Conservation (phyloP, 2,113 vertebrate genomes). For the Pavo muticus region DNA sequence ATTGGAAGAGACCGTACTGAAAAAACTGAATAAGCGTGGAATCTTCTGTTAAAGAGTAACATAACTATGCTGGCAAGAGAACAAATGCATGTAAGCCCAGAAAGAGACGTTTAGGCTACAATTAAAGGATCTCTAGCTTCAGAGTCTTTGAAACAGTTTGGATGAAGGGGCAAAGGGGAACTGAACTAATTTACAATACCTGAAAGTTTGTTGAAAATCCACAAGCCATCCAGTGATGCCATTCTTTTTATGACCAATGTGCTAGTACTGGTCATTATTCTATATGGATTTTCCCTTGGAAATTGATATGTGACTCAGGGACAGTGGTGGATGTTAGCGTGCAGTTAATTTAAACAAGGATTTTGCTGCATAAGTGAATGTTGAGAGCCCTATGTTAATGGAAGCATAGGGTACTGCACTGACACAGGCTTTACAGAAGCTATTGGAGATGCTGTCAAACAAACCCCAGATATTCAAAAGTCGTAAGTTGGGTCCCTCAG, state of each 20-base stretch:
- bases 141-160: not conserved
- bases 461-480: not conserved
- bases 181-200: not conserved
- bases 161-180: not conserved
- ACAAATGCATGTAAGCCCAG: not conserved
- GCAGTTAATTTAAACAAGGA: not conserved
- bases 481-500: not conserved
- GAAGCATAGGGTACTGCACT: not conserved
- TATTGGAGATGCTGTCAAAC: not conserved
- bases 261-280: not conserved
- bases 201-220: not conserved
- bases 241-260: not conserved
- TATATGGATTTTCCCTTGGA: not conserved
- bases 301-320: not conserved
- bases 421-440: not conserved
- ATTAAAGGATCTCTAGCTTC: not conserved
- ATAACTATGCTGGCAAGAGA: not conserved
- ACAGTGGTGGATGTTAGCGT: not conserved
- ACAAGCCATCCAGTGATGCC: not conserved
- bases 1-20: not conserved
- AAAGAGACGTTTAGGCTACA: not conserved
- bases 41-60: not conserved
- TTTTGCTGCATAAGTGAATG: not conserved
- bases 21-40: not conserved
- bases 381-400: not conserved